Percentiles rank a stretch among this genome's conserved stretches.
phyloP scores from a whole-genome alignment of 92 coral and sea anemone genomes.

The Porites cylindrica region DNA sequence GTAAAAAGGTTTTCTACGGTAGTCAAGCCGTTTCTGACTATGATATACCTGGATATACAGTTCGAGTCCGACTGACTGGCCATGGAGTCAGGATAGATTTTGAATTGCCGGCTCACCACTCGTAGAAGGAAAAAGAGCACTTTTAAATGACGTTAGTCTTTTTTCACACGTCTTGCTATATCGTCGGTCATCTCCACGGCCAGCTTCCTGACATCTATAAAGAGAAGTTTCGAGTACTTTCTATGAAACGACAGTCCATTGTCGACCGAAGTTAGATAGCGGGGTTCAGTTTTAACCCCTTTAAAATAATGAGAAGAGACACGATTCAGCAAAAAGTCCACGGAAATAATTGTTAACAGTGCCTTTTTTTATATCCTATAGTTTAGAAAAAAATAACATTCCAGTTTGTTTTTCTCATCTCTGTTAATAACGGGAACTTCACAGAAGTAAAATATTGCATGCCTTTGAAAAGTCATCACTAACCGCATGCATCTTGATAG shows the following conservation, averaged over 20 bases:
- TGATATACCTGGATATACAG: no score
- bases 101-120: neutral
- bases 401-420: neutral
- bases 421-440: constrained; percentile 2
- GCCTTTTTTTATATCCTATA: neutral
- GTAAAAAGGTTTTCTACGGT: no score
- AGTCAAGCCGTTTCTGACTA: no score
- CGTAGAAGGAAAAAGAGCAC: no score
- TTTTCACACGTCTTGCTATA: no score
- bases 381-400: neutral
- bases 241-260: neutral
- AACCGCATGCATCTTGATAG: constrained; percentile 25
- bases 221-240: constrained; percentile 13
- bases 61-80: no score
- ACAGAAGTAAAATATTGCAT: neutral
- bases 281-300: no score
- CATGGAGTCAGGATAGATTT: neutral
- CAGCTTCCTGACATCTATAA: neutral
- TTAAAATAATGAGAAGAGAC: no score
- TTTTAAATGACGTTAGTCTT: neutral
- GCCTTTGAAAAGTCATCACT: constrained; percentile 20
- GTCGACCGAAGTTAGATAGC: no score
- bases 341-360: no score
- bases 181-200: no score
- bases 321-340: no score